Evolutionary conservation across 2,113 vertebrate species (phyloP).

Genomic region (Furnarius figulus): DNA sequence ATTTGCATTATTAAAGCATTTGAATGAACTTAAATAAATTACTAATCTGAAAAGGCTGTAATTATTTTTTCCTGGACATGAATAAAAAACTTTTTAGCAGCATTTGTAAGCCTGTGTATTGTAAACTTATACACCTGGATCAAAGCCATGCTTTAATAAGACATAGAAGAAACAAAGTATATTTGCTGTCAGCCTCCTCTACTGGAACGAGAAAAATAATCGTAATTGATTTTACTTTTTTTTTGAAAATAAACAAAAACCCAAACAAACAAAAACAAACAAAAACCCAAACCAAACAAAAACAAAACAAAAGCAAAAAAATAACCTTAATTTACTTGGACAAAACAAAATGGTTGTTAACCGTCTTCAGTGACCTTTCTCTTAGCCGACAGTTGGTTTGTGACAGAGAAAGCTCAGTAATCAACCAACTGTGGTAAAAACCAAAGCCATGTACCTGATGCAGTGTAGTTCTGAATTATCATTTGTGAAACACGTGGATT

Average conservation of each 20-base stretch:
- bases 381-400: background rate
- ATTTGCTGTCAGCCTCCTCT: background rate
- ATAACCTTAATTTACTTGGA: background rate
- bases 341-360: background rate
- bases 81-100: background rate
- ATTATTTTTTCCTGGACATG: background rate
- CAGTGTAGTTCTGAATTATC: background rate
- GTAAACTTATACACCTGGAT: background rate
- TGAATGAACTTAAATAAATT: conserved; percentile 1
- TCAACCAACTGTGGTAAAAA: background rate
- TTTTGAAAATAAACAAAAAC: background rate
- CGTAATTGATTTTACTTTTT: background rate
- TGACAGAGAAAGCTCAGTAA: background rate
- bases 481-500: background rate
- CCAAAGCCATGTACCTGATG: background rate
- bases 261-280: no score
- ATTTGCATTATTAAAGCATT: conserved; percentile 14
- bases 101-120: background rate
- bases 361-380: background rate
- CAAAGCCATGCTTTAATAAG: background rate
- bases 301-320: background rate
- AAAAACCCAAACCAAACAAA: background rate
- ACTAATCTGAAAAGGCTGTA: background rate
- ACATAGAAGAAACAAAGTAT: background rate
- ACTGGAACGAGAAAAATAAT: background rate